Base-by-base conservation (phyloP, 1,140 invertebrate genomes). In the Lepidurus packardi region DNA sequence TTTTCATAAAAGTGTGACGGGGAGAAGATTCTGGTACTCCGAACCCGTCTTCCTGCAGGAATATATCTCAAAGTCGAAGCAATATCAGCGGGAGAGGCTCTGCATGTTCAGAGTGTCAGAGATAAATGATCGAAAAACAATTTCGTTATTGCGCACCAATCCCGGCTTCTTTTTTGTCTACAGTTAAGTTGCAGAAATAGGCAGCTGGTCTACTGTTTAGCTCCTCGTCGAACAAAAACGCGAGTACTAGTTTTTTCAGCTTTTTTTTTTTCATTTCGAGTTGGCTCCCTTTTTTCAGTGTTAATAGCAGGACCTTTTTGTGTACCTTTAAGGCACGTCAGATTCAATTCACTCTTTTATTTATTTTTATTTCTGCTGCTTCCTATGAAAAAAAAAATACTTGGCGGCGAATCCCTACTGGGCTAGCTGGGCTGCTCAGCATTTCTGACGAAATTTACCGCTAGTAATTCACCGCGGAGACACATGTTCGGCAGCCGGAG, bases 121-220 rank as follows among this genome's bases (percentile, higher is more conserved):
- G 53, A 65, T 65, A 65, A 65, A 65, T 65, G 53, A 65, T 65
- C 53, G 53, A 16, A 65, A 65, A 65, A 65, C 53, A 65, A 65
- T 65, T 21, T 65, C 53, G 53, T 65, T 65, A 11, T 65, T 21
- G 53, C 13, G 53, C 8, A 65, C 53, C 53, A n/a, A 21, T 21
- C 53, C 34, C 34, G 34, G 21, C 21, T 65, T 0, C 53, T 13
- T 65, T 21, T 65, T 21, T 13, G 13, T 65, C 16, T 65, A 65
- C 53, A 21, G 53, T 65, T n/a, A 65, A 65, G 4, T 65, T 65
- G 53, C 53, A 65, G 21, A 65, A 65, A 13, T 65, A 65, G 53
- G 53, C 53, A 65, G 53, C 53, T 65, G 53, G 53, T 9, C 16
- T 21, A 65, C 53, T 65, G 21, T 21, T 65, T 65, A 65, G 53